phyloP scores from a whole-genome alignment of 2,113 vertebrate genomes.

The Acanthisitta chloris region DNA sequence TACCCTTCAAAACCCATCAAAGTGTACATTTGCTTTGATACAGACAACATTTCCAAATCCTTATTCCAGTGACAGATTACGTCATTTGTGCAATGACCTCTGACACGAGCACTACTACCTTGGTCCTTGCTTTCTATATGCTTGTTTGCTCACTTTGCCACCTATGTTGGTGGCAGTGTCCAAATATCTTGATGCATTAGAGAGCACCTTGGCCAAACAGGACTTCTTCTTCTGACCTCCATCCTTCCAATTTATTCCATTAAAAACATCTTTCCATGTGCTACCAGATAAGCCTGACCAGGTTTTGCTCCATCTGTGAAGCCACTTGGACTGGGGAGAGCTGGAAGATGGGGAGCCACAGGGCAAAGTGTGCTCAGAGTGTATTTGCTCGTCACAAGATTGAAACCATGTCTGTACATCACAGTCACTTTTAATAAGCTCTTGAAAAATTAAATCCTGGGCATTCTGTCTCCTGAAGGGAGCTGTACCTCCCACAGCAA shows the following conservation, averaged over 20 bases:
- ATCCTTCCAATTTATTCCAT: background rate
- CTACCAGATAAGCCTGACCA: background rate
- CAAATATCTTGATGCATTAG: background rate
- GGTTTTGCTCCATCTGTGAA: background rate
- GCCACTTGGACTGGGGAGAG: background rate
- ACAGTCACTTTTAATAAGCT: background rate
- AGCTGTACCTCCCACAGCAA: background rate
- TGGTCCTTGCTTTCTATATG: background rate
- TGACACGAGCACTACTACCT: background rate
- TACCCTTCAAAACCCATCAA: background rate
- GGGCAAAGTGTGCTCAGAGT: background rate
- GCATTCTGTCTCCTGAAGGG: background rate
- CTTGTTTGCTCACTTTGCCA: background rate
- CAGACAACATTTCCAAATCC: slow-evolving; percentile 10
- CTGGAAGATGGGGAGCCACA: background rate
- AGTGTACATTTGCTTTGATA: slow-evolving; percentile 35
- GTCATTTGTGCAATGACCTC: slow-evolving; percentile 26
- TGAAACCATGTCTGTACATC: background rate
- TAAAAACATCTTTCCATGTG: background rate
- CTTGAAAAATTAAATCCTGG: background rate
- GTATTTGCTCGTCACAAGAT: background rate
- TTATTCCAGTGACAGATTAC: slow-evolving; percentile 40
- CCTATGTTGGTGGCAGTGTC: background rate
- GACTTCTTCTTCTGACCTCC: background rate
- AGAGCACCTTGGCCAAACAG: background rate